Evolutionary conservation across 2,797 vertebrate genomes (phyloP).

Genomic region (Bucorvus abyssinicus): DNA sequence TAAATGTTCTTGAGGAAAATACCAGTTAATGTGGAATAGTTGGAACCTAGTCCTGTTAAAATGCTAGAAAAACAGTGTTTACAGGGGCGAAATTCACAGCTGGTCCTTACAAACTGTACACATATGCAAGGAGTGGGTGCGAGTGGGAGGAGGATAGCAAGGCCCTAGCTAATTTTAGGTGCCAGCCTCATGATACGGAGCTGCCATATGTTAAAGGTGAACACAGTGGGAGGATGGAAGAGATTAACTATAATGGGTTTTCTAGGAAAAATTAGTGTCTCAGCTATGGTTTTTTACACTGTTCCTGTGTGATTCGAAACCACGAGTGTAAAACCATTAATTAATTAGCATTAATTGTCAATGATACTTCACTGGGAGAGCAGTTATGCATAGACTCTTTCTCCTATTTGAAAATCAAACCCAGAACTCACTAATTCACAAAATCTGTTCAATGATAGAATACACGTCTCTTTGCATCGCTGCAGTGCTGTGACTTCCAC

Average conservation of each 20-base stretch:
- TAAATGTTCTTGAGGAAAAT: not conserved
- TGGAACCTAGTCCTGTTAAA: not conserved
- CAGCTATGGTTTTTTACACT: not conserved
- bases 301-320: not conserved
- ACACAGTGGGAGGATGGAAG: constrained; percentile 50
- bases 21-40: not conserved
- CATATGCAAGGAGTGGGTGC: constrained; percentile 62
- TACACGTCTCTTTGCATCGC: not conserved
- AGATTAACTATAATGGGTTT: constrained; percentile 9
- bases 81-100: constrained; percentile 61
- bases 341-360: not conserved
- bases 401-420: not conserved
- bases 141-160: constrained; percentile 64
- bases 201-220: constrained; percentile 66
- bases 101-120: constrained; percentile 56
- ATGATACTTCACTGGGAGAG: not conserved
- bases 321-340: not conserved
- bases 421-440: not conserved
- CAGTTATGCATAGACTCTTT: not conserved
- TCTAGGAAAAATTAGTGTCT: not conserved
- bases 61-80: constrained; percentile 28
- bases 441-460: not conserved
- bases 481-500: not conserved
- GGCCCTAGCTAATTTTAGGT: constrained; percentile 64
- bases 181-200: constrained; percentile 57